Evolutionary conservation across 2,888 invertebrate genomes (phyloP), one percentile per base, ranked within the genome.

Genomic region (Bellardia pandia): DNA sequence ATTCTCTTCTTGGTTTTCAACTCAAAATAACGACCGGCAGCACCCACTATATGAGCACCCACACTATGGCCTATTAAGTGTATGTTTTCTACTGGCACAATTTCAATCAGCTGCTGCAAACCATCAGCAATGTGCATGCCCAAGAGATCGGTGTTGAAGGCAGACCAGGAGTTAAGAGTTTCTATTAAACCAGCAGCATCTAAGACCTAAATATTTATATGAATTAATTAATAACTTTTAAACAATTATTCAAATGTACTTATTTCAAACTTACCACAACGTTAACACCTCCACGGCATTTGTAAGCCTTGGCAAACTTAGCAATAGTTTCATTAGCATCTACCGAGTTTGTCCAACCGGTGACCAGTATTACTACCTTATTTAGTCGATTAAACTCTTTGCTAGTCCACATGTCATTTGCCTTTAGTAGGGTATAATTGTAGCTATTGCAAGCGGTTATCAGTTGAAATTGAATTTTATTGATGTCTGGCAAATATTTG

Each of bases 51-150:
- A 33, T 93, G 94, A 0, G 93, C 93, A 2, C 93, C 93, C 86
- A 93, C 86, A 79, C 93, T 93, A 53, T 93, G 93, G 3, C 93
- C 93, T 77, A 93, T 93, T 37, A 93, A 84, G 88, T 93, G 93
- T 14, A 93, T 91, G 23, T 91, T 90, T 0, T 91, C 89, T 11
- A 90, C 75, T 0, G 91, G 90, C 16, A 92, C 89, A 37, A 90
- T 75, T 40, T 71, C 56, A 40, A 8, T 13, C 9, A 93, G 80
- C 80, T 91, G 89, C 11, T 89, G 89, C 77, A 93, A 48, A 3
- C 91, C 92, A 8, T 86, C 79, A 0, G 91, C 93, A 14, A 93
- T 86, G 37, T 88, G 89, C 74, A 89, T 87, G 3, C 93, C 93
- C 74, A 93, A 91, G 77, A 90, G 91, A 72, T 92, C 92, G 4